Conservation (phyloP, 1,140 invertebrate species). For the Calliphora vicina region DNA sequence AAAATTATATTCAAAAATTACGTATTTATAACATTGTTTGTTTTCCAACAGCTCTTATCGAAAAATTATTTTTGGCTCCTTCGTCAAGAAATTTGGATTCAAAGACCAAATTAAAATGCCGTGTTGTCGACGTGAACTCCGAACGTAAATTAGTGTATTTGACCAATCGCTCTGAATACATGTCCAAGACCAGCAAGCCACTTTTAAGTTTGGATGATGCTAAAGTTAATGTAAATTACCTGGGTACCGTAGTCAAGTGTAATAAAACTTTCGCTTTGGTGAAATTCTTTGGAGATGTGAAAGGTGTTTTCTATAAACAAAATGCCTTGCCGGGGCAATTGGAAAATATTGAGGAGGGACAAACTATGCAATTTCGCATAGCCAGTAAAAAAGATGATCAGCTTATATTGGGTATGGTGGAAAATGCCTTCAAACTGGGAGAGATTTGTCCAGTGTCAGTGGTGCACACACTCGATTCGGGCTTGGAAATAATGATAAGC, state of each 20-base stretch:
- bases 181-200: constrained; percentile 66
- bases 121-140: constrained; percentile 65
- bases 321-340: constrained; percentile 61
- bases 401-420: constrained; percentile 48
- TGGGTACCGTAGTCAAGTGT: constrained; percentile 67
- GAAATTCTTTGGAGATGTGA: constrained; percentile 69
- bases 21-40: constrained; percentile 3
- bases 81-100: constrained; percentile 44
- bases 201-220: constrained; percentile 65
- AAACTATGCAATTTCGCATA: constrained; percentile 64
- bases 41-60: constrained; percentile 50
- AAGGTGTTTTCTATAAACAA: constrained; percentile 67
- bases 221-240: constrained; percentile 65
- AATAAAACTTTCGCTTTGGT: constrained; percentile 66
- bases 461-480: constrained; percentile 52
- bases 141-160: constrained; percentile 63
- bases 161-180: constrained; percentile 65
- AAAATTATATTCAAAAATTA: not conserved
- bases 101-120: constrained; percentile 53
- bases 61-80: constrained; percentile 49
- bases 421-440: constrained; percentile 54
- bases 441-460: constrained; percentile 57
- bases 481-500: constrained; percentile 58
- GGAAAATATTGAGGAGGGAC: constrained; percentile 68
- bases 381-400: constrained; percentile 45